A percentile compares a stretch with the other conserved stretches of the same genome.
These are phyloP conservation scores for Lacanobia wlatinum DNA, from an alignment of 2,888 invertebrate genomes.

Conservation along the genomic window DNA sequence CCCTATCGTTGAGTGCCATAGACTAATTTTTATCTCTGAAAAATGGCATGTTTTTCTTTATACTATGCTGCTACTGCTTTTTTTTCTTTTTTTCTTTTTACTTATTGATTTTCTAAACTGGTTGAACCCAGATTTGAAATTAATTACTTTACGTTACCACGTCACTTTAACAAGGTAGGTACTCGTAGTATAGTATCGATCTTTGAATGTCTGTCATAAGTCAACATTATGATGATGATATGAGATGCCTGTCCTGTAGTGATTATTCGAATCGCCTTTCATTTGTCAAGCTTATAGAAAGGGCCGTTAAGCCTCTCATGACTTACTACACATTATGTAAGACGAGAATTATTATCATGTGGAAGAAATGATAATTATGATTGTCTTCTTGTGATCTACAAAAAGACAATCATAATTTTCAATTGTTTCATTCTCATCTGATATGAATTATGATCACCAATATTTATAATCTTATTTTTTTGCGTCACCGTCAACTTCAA, in stretches of 20 bases:
- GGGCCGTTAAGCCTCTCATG: background rate
- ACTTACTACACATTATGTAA: background rate
- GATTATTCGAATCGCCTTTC: conserved; percentile 9
- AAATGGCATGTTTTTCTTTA: too few species aligned
- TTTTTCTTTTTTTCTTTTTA: too few species aligned
- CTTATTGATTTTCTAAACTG: too few species aligned
- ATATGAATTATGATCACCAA: background rate
- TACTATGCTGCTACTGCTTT: too few species aligned
- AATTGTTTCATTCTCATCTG: background rate
- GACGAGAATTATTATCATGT: conserved; percentile 2
- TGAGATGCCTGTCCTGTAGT: background rate
- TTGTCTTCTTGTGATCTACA: background rate
- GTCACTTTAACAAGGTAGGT: too few species aligned
- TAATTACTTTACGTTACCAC: too few species aligned
- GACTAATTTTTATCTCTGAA: too few species aligned
- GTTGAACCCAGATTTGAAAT: too few species aligned
- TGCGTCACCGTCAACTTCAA: background rate
- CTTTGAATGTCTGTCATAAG: background rate
- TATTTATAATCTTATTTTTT: background rate
- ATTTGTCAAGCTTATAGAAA: conserved; percentile 28
- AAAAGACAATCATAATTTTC: too few species aligned
- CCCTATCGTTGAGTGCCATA: too few species aligned
- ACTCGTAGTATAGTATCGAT: background rate
- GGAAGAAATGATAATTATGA: background rate
- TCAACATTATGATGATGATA: conserved; percentile 6